Percentiles rank a stretch among this genome's conserved stretches.
phyloP scores from a whole-genome alignment of 1,140 invertebrate genomes.

The Tachypleus tridentatus region DNA sequence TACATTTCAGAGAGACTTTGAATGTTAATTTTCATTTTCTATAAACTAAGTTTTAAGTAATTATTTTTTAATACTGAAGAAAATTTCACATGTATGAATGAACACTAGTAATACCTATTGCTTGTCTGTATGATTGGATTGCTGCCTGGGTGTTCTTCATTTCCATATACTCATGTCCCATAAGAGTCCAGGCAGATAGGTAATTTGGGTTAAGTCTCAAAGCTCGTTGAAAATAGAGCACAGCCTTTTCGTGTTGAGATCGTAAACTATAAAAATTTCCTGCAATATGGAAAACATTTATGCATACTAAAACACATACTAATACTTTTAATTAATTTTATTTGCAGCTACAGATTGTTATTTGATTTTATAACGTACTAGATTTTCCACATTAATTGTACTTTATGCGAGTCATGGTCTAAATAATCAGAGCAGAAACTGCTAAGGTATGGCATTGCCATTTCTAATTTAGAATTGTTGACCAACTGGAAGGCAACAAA shows the following conservation, averaged over 20 bases:
- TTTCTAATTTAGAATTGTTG: too few species aligned
- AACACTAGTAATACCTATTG: constrained; percentile 51
- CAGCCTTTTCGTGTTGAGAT: constrained; percentile 90
- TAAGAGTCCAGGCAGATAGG: constrained; percentile 87
- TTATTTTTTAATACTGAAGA: too few species aligned
- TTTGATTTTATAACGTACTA: too few species aligned
- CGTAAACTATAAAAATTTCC: constrained; percentile 97
- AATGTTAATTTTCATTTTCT: too few species aligned
- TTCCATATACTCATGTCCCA: constrained; percentile 99
- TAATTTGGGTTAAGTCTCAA: constrained; percentile 89
- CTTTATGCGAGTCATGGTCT: too few species aligned
- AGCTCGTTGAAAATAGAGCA: constrained; percentile 81
- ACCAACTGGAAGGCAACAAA: too few species aligned
- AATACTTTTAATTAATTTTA: constrained; percentile 1
- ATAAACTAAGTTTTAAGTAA: too few species aligned
- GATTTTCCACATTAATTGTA: too few species aligned
- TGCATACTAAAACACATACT: background rate
- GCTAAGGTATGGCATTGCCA: too few species aligned
- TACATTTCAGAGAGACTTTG: too few species aligned
- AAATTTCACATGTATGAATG: background rate
- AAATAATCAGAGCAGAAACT: too few species aligned
- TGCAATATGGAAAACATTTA: constrained; percentile 7
- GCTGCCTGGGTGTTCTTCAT: constrained; percentile 96
- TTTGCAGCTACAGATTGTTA: too few species aligned
- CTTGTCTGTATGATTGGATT: constrained; percentile 92